A percentile compares a stretch with the other conserved stretches of the same genome.
Conservation (phyloP, 37 sponge, comb jelly and placozoan genomes). For the Petrosia ficiformis region DNA sequence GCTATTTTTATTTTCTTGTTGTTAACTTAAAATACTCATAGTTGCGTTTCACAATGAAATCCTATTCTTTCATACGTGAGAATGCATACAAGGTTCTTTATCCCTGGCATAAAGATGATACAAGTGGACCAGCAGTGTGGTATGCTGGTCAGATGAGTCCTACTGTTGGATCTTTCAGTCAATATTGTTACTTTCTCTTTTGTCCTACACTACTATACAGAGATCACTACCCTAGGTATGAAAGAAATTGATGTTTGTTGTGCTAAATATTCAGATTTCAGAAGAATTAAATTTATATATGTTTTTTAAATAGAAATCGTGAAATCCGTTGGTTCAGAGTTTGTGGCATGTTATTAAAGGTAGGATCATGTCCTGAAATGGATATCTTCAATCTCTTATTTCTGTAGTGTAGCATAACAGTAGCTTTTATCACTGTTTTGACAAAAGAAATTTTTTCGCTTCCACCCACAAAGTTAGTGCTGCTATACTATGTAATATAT, state of each 20-base stretch:
- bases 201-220: slow-evolving; percentile 80
- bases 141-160: slow-evolving; percentile 75
- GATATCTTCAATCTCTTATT: background rate
- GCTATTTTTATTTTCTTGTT: background rate
- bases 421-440: slow-evolving; percentile 36
- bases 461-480: slow-evolving; percentile 5
- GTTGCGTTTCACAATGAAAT: slow-evolving; percentile 70
- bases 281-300: background rate
- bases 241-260: background rate
- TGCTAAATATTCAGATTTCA: background rate
- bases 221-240: slow-evolving; percentile 79
- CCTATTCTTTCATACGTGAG: slow-evolving; percentile 81
- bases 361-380: background rate
- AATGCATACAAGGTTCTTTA: slow-evolving; percentile 80
- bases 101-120: slow-evolving; percentile 70
- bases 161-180: slow-evolving; percentile 56
- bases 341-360: slow-evolving; percentile 31
- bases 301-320: slow-evolving; percentile 14
- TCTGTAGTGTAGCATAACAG: slow-evolving; percentile 35
- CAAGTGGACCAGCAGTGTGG: slow-evolving; percentile 71
- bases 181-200: slow-evolving; percentile 86
- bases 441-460: slow-evolving; percentile 40
- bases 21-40: slow-evolving; percentile 5
- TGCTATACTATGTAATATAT: no score
- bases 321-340: slow-evolving; percentile 15